Evolutionary conservation across 2,113 vertebrate species (phyloP).

Genomic region (Trochalopteron elliotii): DNA sequence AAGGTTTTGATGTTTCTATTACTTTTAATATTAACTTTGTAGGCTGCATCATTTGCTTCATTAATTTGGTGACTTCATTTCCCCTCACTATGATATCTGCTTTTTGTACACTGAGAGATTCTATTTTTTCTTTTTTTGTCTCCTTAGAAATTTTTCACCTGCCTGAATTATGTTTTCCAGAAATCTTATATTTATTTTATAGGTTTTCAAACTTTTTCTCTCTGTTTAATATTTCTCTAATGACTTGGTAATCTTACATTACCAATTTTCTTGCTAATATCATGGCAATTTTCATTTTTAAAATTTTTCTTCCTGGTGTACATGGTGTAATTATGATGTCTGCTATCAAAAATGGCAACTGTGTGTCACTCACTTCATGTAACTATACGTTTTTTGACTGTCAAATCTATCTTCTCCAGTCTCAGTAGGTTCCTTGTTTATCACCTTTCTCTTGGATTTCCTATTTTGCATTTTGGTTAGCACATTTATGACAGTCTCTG

Average conservation of each 20-base stretch:
- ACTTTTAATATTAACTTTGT: background rate
- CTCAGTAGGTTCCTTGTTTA: background rate
- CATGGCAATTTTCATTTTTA: background rate
- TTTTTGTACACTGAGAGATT: background rate
- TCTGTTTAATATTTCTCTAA: background rate
- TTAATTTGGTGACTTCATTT: background rate
- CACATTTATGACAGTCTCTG: background rate
- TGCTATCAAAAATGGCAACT: background rate
- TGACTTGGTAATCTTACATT: background rate
- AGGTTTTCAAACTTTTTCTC: background rate
- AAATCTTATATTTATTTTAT: background rate
- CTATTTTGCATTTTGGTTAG: background rate
- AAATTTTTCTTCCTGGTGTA: background rate
- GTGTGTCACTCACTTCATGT: background rate
- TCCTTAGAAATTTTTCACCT: background rate
- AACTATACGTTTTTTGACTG: background rate
- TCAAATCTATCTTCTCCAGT: background rate
- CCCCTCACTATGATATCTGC: background rate
- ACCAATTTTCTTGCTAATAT: background rate
- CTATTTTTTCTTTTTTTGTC: background rate
- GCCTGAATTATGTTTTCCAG: background rate
- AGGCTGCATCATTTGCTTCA: background rate
- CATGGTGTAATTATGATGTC: background rate
- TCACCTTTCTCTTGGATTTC: background rate
- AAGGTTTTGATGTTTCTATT: background rate